Base-by-base conservation (phyloP, 2,113 vertebrate species). In the Dasyurus viverrinus region DNA sequence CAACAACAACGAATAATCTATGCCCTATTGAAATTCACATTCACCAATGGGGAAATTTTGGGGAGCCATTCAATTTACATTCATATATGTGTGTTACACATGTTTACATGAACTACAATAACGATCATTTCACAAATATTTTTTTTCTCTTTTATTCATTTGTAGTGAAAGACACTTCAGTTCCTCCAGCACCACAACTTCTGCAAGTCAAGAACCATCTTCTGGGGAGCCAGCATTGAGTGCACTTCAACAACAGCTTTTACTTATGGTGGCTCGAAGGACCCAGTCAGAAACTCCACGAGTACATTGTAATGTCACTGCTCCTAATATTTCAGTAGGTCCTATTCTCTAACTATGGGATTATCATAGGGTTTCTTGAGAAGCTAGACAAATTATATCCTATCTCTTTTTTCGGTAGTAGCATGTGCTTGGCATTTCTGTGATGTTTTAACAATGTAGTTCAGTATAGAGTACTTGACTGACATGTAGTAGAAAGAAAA, bases 271-370 rank as follows among this genome's bases (percentile, higher is more conserved):
- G 98, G 95, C 99, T 98, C 95, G 99, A 55, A 99, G 99, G 98
- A 99, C 99, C 6, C 99, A 99, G 97, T 98, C 99, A 0, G 99
- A 99, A 97, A 99, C 98, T 93, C 99, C 99, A 91, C 99, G 99
- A 99, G 99, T 99, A 97, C 2, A 8, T 89, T 92, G 91, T 90
- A 90, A 90, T 30, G 3, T 36, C 3, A 3, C 55, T 0, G 1
- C 26, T 6, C 11, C 25, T 53, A 84, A 84, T 84, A 84, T 84
- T 42, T 42, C 68, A 84, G 68, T 84, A 84, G 68, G 68, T 84
- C 19, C 42, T 84, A 42, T 84, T 84, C n/a, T 84, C 19, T 84
- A 84, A 42, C 68, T 84, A 84, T 42, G n/a, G 68, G 68, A 84
- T 84, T 84, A 84, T 84, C 7, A 2, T 42, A n/a, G n/a, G 16